Evolutionary conservation across 2,797 vertebrate species (phyloP).

Genomic region (Merluccius polli): DNA sequence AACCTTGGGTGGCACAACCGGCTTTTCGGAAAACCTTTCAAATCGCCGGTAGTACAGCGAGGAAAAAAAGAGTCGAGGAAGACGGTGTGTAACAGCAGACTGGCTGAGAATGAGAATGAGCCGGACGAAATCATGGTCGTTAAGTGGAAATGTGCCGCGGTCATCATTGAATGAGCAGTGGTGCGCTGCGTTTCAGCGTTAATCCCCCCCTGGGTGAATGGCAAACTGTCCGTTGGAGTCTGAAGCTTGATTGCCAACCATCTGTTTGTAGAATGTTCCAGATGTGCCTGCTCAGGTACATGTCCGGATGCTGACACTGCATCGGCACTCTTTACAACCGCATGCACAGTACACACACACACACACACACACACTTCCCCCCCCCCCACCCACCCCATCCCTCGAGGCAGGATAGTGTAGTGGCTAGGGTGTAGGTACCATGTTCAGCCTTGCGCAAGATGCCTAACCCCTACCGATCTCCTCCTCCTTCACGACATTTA

Average conservation of each 20-base stretch:
- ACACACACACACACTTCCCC: not conserved
- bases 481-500: not conserved
- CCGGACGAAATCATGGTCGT: not conserved
- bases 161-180: not conserved
- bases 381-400: not conserved
- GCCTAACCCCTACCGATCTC: too few relatives aligned
- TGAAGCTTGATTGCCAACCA: not conserved
- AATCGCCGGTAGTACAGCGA: too few relatives aligned
- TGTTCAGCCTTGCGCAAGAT: not conserved
- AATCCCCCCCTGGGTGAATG: not conserved
- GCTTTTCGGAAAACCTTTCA: not conserved
- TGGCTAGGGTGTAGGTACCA: not conserved
- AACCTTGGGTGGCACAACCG: not conserved
- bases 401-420: too few relatives aligned
- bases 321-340: conserved; percentile 15
- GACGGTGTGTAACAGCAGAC: not conserved
- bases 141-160: not conserved
- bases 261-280: conserved; percentile 30
- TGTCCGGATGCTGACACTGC: conserved; percentile 32
- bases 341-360: not conserved
- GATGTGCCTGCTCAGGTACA: conserved; percentile 28
- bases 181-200: not conserved
- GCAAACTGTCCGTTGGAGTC: conserved; percentile 7
- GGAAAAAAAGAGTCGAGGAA: not conserved
- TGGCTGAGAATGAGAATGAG: not conserved